Evolutionary conservation across 2,888 invertebrate genomes (phyloP), one percentile per base, ranked within the genome.

Genomic region (Sicus ferrugineus): DNA sequence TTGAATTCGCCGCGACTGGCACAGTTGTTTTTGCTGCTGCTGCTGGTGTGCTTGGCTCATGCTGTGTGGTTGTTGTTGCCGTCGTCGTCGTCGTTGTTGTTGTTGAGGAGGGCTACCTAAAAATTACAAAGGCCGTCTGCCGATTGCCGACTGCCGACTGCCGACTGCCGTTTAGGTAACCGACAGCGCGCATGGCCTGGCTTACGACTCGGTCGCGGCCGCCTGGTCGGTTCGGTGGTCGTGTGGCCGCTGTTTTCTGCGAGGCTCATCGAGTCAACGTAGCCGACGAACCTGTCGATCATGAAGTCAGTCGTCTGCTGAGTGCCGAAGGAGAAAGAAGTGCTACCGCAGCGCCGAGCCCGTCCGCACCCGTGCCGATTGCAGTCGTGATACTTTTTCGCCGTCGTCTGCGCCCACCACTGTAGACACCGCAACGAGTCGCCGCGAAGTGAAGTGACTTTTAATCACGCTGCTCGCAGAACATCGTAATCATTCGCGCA

Each of bases 251-350:
- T 69, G 30, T 48, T 54, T 67, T 71, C 73, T 67, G 69, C 73
- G 71, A 72, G 71, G 71, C 81, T 76, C 80, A 76, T 77, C 14
- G 48, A 77, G 75, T 79, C 80, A 75, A 81, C 80, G 78, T 81
- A 80, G 75, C 77, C 77, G 74, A 77, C 76, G 75, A 82, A 82
- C 82, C 80, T 82, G 82, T 83, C 82, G 83, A 82, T 83, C 83
- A 82, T n/a, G 77, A 77, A 79, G 80, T 80, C 82, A 82, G 79
- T 81, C 80, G 79, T 80, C 78, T 77, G 77, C 78, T 76, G 77
- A 77, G 77, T 79, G 78, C 79, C 79, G 74, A 80, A 76, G 80
- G 76, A 79, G 80, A 78, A 78, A 78, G 78, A 80, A 77, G 73
- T 56, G 21, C 11, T 58, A 31, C 48, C 65, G 26, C 14, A 19